Evolutionary conservation across 2,797 vertebrate genomes (phyloP).

Genomic region (Tauraco hartlaubi): DNA sequence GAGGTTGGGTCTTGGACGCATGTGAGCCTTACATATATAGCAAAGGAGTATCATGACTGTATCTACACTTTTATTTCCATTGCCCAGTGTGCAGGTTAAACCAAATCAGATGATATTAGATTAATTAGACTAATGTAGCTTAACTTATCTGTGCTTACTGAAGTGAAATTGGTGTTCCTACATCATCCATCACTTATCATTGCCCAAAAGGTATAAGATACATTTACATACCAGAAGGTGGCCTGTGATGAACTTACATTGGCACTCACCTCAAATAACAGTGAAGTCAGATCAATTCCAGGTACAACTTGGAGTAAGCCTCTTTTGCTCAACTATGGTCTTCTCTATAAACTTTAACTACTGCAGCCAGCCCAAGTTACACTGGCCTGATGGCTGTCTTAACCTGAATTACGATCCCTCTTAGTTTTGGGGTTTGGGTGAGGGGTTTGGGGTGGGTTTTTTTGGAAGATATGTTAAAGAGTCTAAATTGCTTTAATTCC

Average conservation of each 20-base stretch:
- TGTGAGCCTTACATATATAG: neutral
- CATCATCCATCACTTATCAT: neutral
- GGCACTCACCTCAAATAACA: neutral
- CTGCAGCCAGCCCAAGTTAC: neutral
- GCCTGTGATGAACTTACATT: neutral
- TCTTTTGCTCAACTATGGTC: neutral
- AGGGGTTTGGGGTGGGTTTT: neutral
- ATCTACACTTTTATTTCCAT: neutral
- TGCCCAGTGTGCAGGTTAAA: neutral
- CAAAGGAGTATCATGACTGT: neutral
- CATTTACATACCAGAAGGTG: neutral
- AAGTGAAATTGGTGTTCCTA: neutral
- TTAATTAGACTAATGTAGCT: neutral
- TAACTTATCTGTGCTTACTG: neutral
- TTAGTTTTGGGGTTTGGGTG: neutral
- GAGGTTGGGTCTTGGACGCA: neutral
- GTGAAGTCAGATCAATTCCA: neutral
- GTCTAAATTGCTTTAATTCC: neutral
- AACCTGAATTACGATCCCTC: neutral
- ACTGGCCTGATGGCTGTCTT: neutral
- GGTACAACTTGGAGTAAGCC: neutral
- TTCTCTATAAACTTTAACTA: neutral
- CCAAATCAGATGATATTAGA: neutral
- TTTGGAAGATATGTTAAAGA: neutral
- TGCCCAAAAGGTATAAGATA: neutral